Evolutionary conservation across 1,140 invertebrate species (phyloP), one percentile per base, ranked within the genome.

Genomic region (Aphelinus atriplicis): DNA sequence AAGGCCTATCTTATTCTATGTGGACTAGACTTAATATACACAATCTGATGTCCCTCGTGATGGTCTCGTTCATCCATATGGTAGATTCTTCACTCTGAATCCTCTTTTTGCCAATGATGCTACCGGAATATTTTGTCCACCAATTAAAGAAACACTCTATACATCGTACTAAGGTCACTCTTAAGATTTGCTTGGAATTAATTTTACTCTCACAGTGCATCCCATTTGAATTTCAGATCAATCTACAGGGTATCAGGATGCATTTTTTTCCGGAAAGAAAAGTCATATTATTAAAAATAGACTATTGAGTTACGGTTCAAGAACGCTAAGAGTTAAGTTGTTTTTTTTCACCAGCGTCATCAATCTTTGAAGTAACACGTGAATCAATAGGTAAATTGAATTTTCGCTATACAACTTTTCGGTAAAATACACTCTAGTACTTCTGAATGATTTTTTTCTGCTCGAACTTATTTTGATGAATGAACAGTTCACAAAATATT

Each of bases 1-100:
- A 76, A 76, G 75, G 75, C 75, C 75, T 76, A 76, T 71, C 75
- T 67, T 76, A 71, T 9, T 58, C 74, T 76, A 75, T n/a, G n/a
- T 69, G 55, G 62, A 75, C 73, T 75, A 75, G 67, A 70, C 70
- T 69, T 64, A 43, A 55, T 55, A 7, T 3, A 7, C 73, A 10
- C 61, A 53, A 65, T 61, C 26, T 50, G 51, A 65, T 45, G 7
- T 63, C 50, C 58, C n/a, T 61, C 57, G 1, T 7, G 64, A 67
- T 3, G 10, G 9, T 51, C 50, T 65, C 63, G 43, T 6, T 66
- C 26, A 60, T 73, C 47, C 7, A 60, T 4, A 60, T 26, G n/a
- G 3, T 7, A 60, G 57, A 60, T 26, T 10, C 26, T 26, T 60
- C 3, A 7, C 26, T 7, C 7, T 60, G 7, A 60, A 10, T 7